Percentiles rank a stretch among this genome's conserved stretches.
Conservation (phyloP, 2,797 vertebrate genomes). For the Calcarius lapponicus region DNA sequence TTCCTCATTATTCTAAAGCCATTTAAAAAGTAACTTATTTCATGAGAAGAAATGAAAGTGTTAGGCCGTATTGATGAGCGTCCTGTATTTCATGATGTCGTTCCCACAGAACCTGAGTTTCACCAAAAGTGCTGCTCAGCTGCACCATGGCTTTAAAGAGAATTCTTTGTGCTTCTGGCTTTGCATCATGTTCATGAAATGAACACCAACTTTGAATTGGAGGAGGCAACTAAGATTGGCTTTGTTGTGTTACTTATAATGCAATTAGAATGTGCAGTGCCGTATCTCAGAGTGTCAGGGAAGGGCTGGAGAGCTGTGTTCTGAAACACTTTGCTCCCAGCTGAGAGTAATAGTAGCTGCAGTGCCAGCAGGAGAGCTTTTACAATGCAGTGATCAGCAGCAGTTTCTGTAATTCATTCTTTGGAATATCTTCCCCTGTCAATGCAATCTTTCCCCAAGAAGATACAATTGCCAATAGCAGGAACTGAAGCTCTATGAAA, state of each 20-base stretch:
- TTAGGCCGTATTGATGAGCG: background rate
- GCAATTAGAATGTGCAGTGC: background rate
- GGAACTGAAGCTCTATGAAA: background rate
- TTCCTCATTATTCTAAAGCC: constrained; percentile 13
- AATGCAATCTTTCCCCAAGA: background rate
- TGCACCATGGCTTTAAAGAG: background rate
- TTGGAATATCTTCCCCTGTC: background rate
- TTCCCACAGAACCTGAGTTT: background rate
- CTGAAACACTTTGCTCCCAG: background rate
- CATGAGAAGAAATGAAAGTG: constrained; percentile 1
- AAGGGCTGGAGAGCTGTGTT: background rate
- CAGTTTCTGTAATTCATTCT: background rate
- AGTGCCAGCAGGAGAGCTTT: background rate
- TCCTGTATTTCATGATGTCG: background rate
- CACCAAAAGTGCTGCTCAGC: background rate
- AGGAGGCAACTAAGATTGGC: background rate
- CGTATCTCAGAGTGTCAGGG: background rate
- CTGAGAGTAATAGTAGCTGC: background rate
- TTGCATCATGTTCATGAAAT: background rate
- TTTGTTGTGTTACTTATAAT: background rate
- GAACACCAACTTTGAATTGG: background rate
- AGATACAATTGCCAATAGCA: background rate
- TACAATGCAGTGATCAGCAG: background rate
- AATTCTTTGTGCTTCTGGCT: background rate
- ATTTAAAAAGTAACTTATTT: background rate